Percentiles rank a stretch among this genome's conserved stretches.
These are phyloP conservation scores for Epinephelus lanceolatus DNA, from an alignment of 2,113 vertebrate genomes.

Conservation along the genomic window DNA sequence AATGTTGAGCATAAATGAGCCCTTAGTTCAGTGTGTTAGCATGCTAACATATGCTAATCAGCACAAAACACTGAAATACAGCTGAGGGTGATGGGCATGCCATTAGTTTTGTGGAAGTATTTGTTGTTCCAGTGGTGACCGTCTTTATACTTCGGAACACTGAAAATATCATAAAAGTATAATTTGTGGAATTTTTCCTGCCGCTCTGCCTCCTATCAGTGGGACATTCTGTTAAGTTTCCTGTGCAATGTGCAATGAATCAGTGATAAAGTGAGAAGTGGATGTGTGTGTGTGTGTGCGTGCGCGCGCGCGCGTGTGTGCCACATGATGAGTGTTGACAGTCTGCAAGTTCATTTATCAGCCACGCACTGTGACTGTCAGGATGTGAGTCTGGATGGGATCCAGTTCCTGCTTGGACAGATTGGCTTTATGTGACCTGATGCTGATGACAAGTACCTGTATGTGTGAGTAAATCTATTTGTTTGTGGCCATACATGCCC, in stretches of 20 bases:
- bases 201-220: not conserved
- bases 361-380: constrained; percentile 13
- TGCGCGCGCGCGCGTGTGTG: not conserved
- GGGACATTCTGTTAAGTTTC: not conserved
- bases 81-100: no score
- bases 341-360: constrained; percentile 57
- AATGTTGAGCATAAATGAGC: no score
- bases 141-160: not conserved
- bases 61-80: no score
- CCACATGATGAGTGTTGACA: constrained; percentile 14
- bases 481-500: not conserved
- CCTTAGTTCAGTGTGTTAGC: no score
- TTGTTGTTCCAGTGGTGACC: not conserved
- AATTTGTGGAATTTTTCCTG: not conserved
- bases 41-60: no score
- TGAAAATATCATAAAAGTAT: not conserved
- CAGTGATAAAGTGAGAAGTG: not conserved
- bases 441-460: constrained; percentile 1
- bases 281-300: no score
- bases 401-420: constrained; percentile 12
- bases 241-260: not conserved
- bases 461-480: constrained; percentile 4
- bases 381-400: constrained; percentile 26
- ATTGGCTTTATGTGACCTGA: not conserved
- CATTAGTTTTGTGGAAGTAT: no score